These are phyloP conservation scores for Haliclona indistincta DNA, from an alignment of 37 sponge, comb jelly and placozoan genomes.

Conservation along the genomic window DNA sequence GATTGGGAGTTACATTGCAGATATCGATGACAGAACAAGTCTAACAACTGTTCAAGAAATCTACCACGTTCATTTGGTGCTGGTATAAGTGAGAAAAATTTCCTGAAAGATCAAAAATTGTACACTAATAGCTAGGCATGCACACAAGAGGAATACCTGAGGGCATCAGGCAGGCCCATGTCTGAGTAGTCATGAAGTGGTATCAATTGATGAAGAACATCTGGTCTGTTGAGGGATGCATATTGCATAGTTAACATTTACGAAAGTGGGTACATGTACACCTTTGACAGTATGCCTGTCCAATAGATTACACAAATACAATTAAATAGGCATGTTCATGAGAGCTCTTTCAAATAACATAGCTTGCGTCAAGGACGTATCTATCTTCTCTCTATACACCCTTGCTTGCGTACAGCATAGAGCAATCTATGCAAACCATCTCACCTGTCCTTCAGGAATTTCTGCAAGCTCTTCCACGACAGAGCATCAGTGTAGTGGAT, in stretches of 20 bases:
- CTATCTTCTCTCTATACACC: too few relatives aligned
- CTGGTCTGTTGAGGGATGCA: constrained; percentile 4
- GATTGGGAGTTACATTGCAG: constrained; percentile 48
- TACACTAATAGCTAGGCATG: neutral
- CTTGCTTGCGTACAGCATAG: constrained; percentile 28
- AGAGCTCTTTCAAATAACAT: constrained; percentile 12
- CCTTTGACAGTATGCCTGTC: constrained; percentile 6
- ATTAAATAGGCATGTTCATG: constrained; percentile 15
- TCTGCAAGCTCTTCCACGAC: constrained; percentile 39
- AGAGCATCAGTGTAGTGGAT: constrained; percentile 58
- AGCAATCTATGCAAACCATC: neutral
- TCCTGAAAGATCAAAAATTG: constrained; percentile 10
- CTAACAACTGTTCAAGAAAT: constrained; percentile 58
- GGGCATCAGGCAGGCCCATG: constrained; percentile 78
- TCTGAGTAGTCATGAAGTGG: constrained; percentile 36
- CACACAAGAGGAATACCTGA: constrained; percentile 40
- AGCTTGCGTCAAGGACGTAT: too few relatives aligned
- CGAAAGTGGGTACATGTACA: neutral
- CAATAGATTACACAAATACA: constrained; percentile 20
- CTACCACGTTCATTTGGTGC: constrained; percentile 64
- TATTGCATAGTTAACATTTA: neutral
- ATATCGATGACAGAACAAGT: constrained; percentile 58
- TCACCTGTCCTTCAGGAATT: constrained; percentile 45
- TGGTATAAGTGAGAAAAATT: constrained; percentile 77
- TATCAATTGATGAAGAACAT: constrained; percentile 56